Evolutionary conservation across 2,888 invertebrate genomes (phyloP).

Genomic region (Sclerodermus sp.): DNA sequence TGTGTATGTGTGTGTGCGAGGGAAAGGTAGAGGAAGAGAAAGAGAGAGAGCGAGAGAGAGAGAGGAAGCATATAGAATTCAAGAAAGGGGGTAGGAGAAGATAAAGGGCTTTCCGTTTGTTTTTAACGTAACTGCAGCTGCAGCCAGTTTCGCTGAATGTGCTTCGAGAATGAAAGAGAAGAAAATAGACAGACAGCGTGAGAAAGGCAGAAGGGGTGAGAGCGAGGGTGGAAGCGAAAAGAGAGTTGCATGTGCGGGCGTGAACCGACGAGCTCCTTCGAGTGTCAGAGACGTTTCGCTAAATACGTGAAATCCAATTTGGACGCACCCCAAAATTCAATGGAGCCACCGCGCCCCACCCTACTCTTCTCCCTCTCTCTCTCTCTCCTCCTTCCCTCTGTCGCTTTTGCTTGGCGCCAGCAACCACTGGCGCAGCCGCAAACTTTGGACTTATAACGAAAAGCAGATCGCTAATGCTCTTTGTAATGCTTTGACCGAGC

Average conservation of each 20-base stretch:
- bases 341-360: constrained; percentile 11
- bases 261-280: constrained; percentile 5
- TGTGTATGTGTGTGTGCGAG: no score
- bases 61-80: no score
- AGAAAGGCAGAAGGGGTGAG: no score
- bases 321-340: constrained; percentile 36
- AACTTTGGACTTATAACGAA: no score
- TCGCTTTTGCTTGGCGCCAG: no score
- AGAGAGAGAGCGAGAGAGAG: no score
- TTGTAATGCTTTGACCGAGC: no score
- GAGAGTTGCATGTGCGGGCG: background rate
- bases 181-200: constrained; percentile 8
- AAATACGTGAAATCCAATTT: constrained; percentile 39
- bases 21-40: no score
- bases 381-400: no score
- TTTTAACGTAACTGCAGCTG: constrained; percentile 18
- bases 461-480: no score
- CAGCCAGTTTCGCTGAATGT: constrained; percentile 1
- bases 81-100: constrained; percentile 8
- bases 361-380: no score
- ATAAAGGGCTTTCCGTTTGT: constrained; percentile 19
- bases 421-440: no score
- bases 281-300: constrained; percentile 19
- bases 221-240: background rate
- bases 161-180: constrained; percentile 7